Conservation (phyloP, 2,113 vertebrate species). For the Lethenteron reissneri region DNA sequence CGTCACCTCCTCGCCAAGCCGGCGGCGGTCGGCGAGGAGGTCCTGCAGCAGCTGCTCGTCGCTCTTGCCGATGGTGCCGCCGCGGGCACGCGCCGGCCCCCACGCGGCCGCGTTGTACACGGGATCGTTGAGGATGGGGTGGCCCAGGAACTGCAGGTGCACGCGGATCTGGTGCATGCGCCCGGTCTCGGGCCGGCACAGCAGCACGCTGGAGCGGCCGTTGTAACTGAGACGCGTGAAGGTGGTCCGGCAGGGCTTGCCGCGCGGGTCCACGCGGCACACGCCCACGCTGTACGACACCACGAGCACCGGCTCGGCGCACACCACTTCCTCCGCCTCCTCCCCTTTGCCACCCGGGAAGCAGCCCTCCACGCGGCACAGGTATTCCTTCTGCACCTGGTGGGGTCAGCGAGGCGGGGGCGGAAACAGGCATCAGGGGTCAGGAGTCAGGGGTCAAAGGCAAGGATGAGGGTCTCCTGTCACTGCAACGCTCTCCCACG, state of each 20-base stretch:
- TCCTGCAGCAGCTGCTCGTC: conserved; percentile 53
- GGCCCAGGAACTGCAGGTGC: conserved; percentile 72
- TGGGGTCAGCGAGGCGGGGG: neutral
- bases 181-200: conserved; percentile 53
- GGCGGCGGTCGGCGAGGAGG: conserved; percentile 45
- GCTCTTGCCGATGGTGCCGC: conserved; percentile 42
- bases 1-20: too few species aligned
- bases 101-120: conserved; percentile 73
- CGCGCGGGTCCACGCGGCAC: conserved; percentile 59
- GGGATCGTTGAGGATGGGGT: conserved; percentile 81
- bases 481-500: neutral
- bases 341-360: conserved; percentile 29
- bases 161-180: conserved; percentile 93
- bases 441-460: conserved; percentile 7
- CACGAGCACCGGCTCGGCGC: conserved; percentile 70
- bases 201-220: conserved; percentile 51
- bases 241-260: conserved; percentile 52
- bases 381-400: conserved; percentile 80
- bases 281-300: conserved; percentile 81
- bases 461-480: neutral
- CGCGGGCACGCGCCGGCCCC: conserved; percentile 47
- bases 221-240: conserved; percentile 72
- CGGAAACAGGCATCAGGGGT: too few species aligned
- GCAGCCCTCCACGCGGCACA: conserved; percentile 67
- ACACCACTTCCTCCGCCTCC: conserved; percentile 28